These are phyloP conservation scores for Trichonephila clavipes DNA, from an alignment of 1,140 invertebrate genomes.

Conservation along the genomic window DNA sequence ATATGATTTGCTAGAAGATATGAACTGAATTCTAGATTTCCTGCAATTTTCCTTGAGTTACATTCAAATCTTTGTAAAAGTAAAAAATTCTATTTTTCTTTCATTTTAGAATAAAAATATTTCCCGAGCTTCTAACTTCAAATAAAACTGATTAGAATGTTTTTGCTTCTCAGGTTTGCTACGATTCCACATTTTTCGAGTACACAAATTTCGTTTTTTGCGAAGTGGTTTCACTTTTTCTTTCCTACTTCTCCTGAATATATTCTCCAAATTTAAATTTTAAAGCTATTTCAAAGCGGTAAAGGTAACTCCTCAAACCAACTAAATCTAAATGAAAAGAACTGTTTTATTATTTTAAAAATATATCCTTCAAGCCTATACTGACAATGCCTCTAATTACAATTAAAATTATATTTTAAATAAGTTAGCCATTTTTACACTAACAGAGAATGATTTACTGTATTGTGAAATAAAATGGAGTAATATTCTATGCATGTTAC, in stretches of 20 bases:
- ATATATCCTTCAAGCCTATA: too few relatives aligned
- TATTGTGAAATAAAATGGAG: too few relatives aligned
- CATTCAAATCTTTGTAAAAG: neutral
- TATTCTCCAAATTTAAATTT: neutral
- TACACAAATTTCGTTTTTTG: neutral
- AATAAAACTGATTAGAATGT: constrained; percentile 20
- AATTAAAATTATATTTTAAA: too few relatives aligned
- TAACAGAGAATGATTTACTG: too few relatives aligned
- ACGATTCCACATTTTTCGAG: neutral
- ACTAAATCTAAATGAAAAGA: too few relatives aligned
- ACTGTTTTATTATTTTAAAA: too few relatives aligned
- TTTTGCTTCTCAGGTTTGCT: neutral
- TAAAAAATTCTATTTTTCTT: neutral
- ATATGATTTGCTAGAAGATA: neutral
- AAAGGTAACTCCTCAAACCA: too few relatives aligned
- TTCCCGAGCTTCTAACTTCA: neutral
- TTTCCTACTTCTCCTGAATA: neutral
- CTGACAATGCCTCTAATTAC: too few relatives aligned
- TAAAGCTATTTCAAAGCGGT: neutral
- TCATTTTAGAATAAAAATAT: neutral
- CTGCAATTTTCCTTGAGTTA: neutral
- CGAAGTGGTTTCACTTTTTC: neutral
- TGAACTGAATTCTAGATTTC: neutral
- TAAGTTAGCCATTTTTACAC: too few relatives aligned
- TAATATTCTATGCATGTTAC: too few relatives aligned